Conservation (phyloP, 2,113 vertebrate genomes). For the Microtus oregoni region DNA sequence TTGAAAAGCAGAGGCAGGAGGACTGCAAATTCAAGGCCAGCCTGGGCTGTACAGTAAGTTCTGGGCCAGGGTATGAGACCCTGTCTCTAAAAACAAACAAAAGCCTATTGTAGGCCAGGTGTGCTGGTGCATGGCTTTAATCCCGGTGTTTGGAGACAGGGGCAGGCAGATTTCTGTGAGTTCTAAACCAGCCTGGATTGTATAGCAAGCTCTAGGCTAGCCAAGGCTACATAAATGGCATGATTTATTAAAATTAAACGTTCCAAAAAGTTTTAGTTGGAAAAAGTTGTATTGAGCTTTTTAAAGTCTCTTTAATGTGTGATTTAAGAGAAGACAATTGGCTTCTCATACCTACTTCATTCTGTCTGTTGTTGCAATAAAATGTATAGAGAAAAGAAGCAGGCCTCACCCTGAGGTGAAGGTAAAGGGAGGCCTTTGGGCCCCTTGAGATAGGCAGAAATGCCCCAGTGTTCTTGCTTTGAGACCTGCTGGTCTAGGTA, state of each 20-base stretch:
- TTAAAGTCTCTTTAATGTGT: background rate
- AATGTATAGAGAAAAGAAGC: background rate
- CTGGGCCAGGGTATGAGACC: background rate
- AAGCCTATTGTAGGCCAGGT: background rate
- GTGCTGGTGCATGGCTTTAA: background rate
- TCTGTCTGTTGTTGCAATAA: background rate
- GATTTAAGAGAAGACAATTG: background rate
- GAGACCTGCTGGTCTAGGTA: background rate
- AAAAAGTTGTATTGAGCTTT: background rate
- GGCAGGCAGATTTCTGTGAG: background rate
- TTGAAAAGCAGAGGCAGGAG: background rate
- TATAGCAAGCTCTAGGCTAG: background rate
- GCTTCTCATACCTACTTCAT: background rate
- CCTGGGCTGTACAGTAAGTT: background rate
- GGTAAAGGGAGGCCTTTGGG: background rate
- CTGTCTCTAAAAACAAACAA: background rate
- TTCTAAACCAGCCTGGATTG: background rate
- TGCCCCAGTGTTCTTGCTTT: background rate
- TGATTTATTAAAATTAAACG: slow-evolving; percentile 36
- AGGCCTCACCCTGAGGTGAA: background rate
- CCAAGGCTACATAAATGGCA: background rate
- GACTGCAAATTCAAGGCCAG: background rate
- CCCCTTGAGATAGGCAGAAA: background rate
- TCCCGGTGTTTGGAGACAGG: background rate
- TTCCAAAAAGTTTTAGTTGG: background rate